Evolutionary conservation across 2,797 vertebrate genomes (phyloP).

Genomic region (Gymnothorax javanicus): DNA sequence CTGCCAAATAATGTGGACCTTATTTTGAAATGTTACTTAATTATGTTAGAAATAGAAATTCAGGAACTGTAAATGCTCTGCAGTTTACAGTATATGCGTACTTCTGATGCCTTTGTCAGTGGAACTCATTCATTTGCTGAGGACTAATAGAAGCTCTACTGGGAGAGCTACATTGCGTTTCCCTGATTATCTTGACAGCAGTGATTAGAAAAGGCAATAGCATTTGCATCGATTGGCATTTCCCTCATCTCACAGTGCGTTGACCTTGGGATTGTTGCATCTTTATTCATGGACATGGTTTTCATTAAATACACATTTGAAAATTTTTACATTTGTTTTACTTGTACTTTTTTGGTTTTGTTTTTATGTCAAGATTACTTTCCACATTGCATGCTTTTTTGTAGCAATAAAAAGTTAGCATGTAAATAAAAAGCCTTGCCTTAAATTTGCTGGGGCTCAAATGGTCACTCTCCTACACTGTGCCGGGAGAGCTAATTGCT

Average conservation of each 20-base stretch:
- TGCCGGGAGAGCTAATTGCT: too few relatives aligned
- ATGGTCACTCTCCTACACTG: too few relatives aligned
- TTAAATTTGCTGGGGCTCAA: too few relatives aligned
- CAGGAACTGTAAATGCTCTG: not conserved
- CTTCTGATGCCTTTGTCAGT: not conserved
- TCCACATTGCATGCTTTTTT: not conserved
- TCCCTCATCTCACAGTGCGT: not conserved
- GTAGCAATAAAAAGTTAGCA: not conserved
- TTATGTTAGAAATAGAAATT: not conserved
- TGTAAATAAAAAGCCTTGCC: not conserved
- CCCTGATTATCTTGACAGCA: not conserved
- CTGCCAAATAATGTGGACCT: too few relatives aligned
- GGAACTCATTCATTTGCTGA: not conserved
- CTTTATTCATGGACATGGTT: not conserved
- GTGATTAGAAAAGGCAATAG: not conserved
- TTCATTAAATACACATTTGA: not conserved
- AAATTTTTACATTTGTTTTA: not conserved
- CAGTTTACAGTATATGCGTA: not conserved
- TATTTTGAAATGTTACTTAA: not conserved
- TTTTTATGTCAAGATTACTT: not conserved
- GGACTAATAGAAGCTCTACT: not conserved
- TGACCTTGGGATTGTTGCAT: not conserved
- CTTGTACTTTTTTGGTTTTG: not conserved
- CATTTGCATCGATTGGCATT: slow-evolving; percentile 3
- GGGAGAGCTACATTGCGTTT: not conserved